Conservation (phyloP, 2,113 vertebrate genomes). For the Notarius quadriscutis region DNA sequence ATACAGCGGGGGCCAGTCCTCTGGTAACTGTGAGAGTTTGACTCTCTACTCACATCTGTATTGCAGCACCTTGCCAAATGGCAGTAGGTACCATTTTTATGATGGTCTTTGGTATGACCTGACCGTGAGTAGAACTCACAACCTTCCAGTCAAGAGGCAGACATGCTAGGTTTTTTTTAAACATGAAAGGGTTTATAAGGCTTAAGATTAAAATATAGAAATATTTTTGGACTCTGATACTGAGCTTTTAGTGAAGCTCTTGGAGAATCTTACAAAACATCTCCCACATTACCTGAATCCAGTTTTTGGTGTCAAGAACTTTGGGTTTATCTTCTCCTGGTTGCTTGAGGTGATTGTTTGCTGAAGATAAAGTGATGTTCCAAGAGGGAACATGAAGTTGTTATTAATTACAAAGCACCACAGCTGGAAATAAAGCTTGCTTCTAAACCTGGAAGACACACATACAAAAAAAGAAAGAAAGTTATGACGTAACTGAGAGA, state of each 20-base stretch:
- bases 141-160: too few species aligned
- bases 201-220: not conserved
- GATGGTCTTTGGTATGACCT: too few species aligned
- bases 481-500: not conserved
- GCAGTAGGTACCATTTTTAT: too few species aligned
- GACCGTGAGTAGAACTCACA: too few species aligned
- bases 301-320: not conserved
- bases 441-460: not conserved
- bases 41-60: too few species aligned
- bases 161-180: not conserved
- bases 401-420: not conserved
- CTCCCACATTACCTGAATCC: not conserved
- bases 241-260: not conserved
- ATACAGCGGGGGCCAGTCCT: too few species aligned
- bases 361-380: not conserved
- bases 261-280: not conserved
- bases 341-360: not conserved
- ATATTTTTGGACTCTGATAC: not conserved
- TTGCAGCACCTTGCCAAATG: too few species aligned
- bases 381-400: not conserved
- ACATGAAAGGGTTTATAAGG: not conserved
- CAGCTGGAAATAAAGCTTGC: not conserved
- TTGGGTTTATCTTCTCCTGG: not conserved
- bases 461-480: not conserved
- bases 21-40: too few species aligned